Evolutionary conservation across 2,888 invertebrate species (phyloP).

Genomic region (Mesorhabditis belari): DNA sequence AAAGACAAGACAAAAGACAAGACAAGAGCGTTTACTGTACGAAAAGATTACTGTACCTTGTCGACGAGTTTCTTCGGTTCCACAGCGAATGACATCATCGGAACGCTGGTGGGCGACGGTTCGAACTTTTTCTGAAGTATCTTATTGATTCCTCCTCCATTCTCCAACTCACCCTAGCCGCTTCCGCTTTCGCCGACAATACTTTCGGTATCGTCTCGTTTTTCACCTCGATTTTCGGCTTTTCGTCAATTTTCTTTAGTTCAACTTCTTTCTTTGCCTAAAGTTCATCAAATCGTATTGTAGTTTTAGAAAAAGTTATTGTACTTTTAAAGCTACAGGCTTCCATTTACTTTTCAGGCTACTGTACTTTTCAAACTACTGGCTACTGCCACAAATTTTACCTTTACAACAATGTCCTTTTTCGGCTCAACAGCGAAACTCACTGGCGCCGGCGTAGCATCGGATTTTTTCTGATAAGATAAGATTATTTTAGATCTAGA

Average conservation of each 20-base stretch:
- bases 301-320: background rate
- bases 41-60: too few species aligned
- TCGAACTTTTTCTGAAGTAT: background rate
- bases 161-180: background rate
- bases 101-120: background rate
- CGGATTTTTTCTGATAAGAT: background rate
- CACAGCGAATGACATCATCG: background rate
- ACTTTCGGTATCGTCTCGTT: background rate
- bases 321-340: too few species aligned
- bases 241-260: too few species aligned
- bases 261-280: too few species aligned
- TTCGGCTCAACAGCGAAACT: background rate
- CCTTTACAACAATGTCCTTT: too few species aligned
- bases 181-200: background rate
- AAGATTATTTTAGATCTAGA: background rate
- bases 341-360: too few species aligned
- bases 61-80: background rate
- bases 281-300: background rate
- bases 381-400: too few species aligned
- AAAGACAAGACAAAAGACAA: too few species aligned
- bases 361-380: too few species aligned
- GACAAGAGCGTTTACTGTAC: too few species aligned
- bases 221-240: too few species aligned
- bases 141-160: background rate
- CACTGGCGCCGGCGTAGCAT: background rate